Evolutionary conservation across 2,113 vertebrate genomes (phyloP).

Genomic region (Stigmatopora argus): DNA sequence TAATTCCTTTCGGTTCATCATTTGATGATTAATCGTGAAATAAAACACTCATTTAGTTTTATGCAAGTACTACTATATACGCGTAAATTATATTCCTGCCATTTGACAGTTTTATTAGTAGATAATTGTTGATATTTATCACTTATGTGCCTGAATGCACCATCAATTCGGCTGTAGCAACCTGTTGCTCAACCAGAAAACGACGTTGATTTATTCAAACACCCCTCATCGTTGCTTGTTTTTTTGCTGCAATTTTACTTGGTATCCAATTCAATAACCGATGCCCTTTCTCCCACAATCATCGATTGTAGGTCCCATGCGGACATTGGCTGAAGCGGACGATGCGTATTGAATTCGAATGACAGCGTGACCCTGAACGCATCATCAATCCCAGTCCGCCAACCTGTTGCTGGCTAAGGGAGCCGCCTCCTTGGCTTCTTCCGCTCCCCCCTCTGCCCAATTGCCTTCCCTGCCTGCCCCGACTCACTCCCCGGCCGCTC

Average conservation of each 20-base stretch:
- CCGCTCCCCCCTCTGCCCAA: slow-evolving; percentile 10
- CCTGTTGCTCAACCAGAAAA: neutral
- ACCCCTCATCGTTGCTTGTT: no score
- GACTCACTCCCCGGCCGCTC: neutral
- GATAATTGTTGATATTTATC: neutral
- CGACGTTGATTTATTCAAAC: no score
- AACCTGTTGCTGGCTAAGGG: slow-evolving; percentile 40
- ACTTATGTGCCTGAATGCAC: neutral
- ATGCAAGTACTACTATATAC: no score
- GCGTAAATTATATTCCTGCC: neutral
- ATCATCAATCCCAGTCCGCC: slow-evolving; percentile 15
- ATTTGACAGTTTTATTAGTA: neutral
- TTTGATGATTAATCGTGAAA: neutral
- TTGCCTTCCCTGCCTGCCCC: neutral
- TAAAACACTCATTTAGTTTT: neutral
- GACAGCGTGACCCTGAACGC: slow-evolving; percentile 30
- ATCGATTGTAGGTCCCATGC: neutral
- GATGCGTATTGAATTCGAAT: neutral
- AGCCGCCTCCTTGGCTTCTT: slow-evolving; percentile 16
- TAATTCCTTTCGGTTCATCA: neutral
- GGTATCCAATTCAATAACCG: neutral
- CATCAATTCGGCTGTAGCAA: neutral
- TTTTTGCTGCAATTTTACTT: neutral
- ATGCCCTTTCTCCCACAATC: neutral
- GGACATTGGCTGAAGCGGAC: neutral